Conservation (phyloP, 2,888 invertebrate genomes). For the Crematogaster levior region DNA sequence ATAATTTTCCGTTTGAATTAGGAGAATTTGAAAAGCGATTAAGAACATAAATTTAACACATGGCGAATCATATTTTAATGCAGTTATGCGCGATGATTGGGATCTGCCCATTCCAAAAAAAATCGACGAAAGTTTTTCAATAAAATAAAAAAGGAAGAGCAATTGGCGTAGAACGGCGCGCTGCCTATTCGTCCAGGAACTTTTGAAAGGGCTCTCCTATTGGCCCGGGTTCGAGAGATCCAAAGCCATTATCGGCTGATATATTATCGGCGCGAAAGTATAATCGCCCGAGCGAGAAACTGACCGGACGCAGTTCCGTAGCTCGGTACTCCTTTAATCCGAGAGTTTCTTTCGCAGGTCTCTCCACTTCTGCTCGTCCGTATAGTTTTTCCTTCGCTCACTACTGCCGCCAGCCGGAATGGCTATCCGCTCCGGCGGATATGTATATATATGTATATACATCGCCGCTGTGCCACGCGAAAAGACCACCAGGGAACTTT, state of each 20-base stretch:
- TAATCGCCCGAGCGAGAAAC: constrained; percentile 77
- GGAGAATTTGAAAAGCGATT: constrained; percentile 25
- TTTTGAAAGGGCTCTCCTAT: constrained; percentile 55
- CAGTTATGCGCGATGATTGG: constrained; percentile 37
- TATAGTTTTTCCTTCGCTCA: constrained; percentile 29
- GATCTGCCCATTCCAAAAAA: background rate
- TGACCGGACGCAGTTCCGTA: constrained; percentile 60
- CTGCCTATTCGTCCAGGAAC: constrained; percentile 34
- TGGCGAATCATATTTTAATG: constrained; percentile 43
- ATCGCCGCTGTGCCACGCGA: constrained; percentile 52
- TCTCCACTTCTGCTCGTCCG: constrained; percentile 35
- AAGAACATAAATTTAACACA: constrained; percentile 41
- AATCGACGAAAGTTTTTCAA: constrained; percentile 29
- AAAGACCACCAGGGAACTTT: constrained; percentile 60
- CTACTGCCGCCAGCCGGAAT: constrained; percentile 29
- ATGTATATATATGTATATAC: constrained; percentile 53
- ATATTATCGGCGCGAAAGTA: constrained; percentile 82
- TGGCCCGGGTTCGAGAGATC: constrained; percentile 34
- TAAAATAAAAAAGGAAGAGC: constrained; percentile 26
- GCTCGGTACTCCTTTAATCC: constrained; percentile 70
- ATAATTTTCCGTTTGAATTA: constrained; percentile 29
- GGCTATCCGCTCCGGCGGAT: constrained; percentile 42
- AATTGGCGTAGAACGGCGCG: constrained; percentile 9
- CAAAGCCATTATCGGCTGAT: constrained; percentile 81
- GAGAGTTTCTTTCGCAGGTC: constrained; percentile 37